These are phyloP conservation scores for Protobothrops flavoviridis DNA, from an alignment of 2,113 vertebrate genomes.

Conservation along the genomic window DNA sequence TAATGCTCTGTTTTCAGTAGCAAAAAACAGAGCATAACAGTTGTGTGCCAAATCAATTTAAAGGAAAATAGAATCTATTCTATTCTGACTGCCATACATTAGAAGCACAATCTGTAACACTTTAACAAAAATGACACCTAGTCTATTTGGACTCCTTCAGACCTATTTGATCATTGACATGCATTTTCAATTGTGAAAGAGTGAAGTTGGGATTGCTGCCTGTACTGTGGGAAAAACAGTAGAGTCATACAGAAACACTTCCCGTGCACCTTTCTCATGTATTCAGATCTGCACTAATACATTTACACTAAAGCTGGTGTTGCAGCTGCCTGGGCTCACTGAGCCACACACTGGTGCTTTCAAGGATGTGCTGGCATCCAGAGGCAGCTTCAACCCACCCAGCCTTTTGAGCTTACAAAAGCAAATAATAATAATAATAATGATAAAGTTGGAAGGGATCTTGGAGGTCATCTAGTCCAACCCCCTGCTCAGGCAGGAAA, in stretches of 20 bases:
- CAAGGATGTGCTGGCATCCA: neutral
- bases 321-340: no score
- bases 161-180: slow-evolving; percentile 20
- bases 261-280: neutral
- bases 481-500: no score
- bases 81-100: neutral
- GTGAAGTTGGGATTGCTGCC: neutral
- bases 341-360: neutral
- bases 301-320: neutral
- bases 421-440: neutral
- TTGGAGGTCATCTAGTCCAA: no score
- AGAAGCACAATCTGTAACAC: neutral
- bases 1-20: neutral
- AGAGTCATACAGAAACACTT: neutral
- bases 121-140: neutral
- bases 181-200: neutral
- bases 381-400: neutral
- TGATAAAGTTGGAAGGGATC: no score
- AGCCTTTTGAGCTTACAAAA: neutral
- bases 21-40: neutral
- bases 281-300: neutral
- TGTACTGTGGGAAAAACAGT: neutral
- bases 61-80: neutral
- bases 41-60: neutral
- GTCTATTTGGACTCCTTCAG: neutral